Evolutionary conservation across 30 jellyfish, hydroid and myxozoan genomes (phyloP).

Genomic region (Aurelia aurita): DNA sequence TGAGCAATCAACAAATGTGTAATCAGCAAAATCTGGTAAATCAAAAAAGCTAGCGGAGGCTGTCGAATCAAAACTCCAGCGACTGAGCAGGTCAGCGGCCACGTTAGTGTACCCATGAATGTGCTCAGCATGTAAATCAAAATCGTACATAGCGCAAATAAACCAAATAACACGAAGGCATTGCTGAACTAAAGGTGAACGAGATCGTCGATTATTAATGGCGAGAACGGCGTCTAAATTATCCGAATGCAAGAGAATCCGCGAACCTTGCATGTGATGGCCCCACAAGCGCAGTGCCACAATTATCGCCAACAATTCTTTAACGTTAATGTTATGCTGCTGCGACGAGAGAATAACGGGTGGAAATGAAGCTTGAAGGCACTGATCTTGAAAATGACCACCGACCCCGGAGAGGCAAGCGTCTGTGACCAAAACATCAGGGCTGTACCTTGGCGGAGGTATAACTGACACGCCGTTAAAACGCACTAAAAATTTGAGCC

Average conservation of each 20-base stretch:
- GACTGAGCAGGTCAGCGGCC: no score
- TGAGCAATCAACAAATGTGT: no score
- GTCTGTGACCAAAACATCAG: background rate
- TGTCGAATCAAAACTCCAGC: no score
- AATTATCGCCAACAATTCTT: background rate
- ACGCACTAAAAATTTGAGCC: background rate
- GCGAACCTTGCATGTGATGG: background rate
- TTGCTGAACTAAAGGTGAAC: background rate
- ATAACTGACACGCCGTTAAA: background rate
- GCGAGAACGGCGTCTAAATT: no score
- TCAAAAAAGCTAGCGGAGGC: no score
- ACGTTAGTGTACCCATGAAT: no score
- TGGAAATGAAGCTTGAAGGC: background rate
- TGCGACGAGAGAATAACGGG: background rate
- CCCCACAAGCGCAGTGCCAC: background rate
- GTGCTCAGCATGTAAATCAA: no score
- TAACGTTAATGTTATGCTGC: background rate
- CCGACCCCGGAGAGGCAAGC: background rate
- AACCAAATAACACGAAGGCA: background rate
- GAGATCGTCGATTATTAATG: background rate
- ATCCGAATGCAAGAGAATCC: background rate
- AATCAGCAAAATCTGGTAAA: no score
- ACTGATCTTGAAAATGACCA: background rate
- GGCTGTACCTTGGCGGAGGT: background rate
- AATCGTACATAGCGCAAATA: no score